Base-by-base conservation (phyloP, 2,797 vertebrate genomes). In the Leucoraja ocellata region DNA sequence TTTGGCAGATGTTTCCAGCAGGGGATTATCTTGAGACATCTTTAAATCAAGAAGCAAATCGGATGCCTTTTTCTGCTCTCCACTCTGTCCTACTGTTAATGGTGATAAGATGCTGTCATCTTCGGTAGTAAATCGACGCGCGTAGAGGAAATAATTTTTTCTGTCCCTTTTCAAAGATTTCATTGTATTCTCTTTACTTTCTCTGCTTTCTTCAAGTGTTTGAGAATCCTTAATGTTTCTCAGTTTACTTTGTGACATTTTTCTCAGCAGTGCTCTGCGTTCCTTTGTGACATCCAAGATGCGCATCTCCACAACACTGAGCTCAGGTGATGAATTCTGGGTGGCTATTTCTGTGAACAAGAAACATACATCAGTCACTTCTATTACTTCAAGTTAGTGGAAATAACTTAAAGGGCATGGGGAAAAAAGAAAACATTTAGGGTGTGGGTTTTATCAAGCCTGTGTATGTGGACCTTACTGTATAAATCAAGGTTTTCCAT, bases 401-500 rank as follows among this genome's bases (percentile, higher is more conserved):
- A 98, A 99, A 93, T 95, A 95, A 94, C 96, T 97, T 98, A 83
- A 92, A 93, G n/a, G 0, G 36, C 8, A 78, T 54, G 46, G 3
- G 46, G 46, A 28, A 88, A 63, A 32, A 4, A 88, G 9, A 71
- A 54, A 54, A 4, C 46, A 54, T 54, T 54, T 54, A 54, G 46
- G 46, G 46, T 54, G 46, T 54, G 46, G 46, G 46, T 68, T 88
- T 68, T 68, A n/a, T 8, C 2, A 32, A 36, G 32, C n/a, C 16
- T 63, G 28, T 14, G 16, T 88, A 46, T 28, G 25, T 4, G 79
- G 7, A 80, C 2, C 97, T 97, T 96, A 99, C 98, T 97, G 71
- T 95, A 96, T 46, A 98, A 94, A 23, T 97, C 96, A 28, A 97
- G 96, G 58, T 96, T 98, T 94, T 99, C 98, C 77, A 96, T 13